A percentile compares a stretch with the other conserved stretches of the same genome.
phyloP scores from a whole-genome alignment of 2,797 vertebrate species.

The Phrynocephalus forsythii region DNA sequence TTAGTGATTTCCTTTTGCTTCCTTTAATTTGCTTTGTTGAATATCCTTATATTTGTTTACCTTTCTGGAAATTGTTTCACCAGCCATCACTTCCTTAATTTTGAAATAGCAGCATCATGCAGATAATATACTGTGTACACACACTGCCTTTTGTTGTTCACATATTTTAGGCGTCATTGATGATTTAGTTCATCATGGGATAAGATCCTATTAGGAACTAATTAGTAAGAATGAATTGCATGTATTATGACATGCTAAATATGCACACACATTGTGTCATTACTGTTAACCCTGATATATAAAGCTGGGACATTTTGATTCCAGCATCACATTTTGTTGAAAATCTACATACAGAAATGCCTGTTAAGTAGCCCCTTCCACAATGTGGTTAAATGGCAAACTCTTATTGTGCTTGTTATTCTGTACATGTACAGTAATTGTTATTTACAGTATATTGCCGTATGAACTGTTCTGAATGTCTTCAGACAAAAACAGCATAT shows the following conservation, averaged over 20 bases:
- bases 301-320: no score
- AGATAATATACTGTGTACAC: slow-evolving; percentile 6
- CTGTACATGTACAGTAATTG: not conserved
- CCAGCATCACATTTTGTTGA: no score
- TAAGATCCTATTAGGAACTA: slow-evolving; percentile 16
- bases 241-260: slow-evolving; percentile 35
- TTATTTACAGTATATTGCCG: no score
- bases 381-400: no score
- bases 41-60: not conserved
- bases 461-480: no score
- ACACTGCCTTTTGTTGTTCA: slow-evolving; percentile 20
- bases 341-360: no score
- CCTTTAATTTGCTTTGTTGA: not conserved
- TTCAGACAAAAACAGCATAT: no score
- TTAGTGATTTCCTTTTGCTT: not conserved
- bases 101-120: not conserved
- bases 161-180: slow-evolving; percentile 12
- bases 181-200: slow-evolving; percentile 22
- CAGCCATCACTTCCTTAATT: not conserved
- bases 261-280: not conserved
- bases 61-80: not conserved
- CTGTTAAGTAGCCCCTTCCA: no score
- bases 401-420: not conserved
- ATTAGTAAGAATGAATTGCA: slow-evolving; percentile 20
- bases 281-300: not conserved